A percentile compares a stretch with the other conserved stretches of the same genome.
phyloP scores from a whole-genome alignment of 2,888 invertebrate species.

The Polymixis flavicincta region DNA sequence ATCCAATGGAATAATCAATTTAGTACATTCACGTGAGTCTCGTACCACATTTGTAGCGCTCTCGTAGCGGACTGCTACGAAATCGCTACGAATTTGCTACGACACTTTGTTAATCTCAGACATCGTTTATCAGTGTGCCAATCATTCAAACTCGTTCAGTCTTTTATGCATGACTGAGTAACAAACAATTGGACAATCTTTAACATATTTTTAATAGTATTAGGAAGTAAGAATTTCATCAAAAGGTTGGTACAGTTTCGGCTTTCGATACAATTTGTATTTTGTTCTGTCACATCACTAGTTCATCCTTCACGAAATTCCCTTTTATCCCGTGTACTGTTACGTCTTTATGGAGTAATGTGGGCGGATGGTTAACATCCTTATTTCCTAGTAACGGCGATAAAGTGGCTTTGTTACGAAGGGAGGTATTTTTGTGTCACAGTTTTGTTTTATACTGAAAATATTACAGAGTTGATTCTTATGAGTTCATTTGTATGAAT shows the following conservation, averaged over 20 bases:
- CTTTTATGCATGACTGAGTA: neutral
- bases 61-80: conserved; percentile 17
- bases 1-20: too few relatives aligned
- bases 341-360: conserved; percentile 44
- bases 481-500: neutral
- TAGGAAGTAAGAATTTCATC: neutral
- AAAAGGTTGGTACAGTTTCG: conserved; percentile 5
- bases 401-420: conserved; percentile 49
- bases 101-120: neutral
- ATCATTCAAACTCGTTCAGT: neutral
- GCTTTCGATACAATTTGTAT: neutral
- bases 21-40: neutral
- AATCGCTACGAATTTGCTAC: conserved; percentile 12
- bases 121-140: neutral
- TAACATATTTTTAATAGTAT: neutral
- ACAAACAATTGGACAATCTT: neutral
- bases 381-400: conserved; percentile 32
- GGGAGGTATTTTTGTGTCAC: conserved; percentile 18
- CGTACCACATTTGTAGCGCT: conserved; percentile 12
- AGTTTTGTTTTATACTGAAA: conserved; percentile 23
- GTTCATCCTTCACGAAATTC: conserved; percentile 32
- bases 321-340: conserved; percentile 34
- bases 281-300: conserved; percentile 38
- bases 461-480: neutral
- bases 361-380: conserved; percentile 44